A percentile compares a stretch with the other conserved stretches of the same genome.
Evolutionary conservation across 2,797 vertebrate species (phyloP).

Genomic region (Lepidocolaptes lacrymiger): DNA sequence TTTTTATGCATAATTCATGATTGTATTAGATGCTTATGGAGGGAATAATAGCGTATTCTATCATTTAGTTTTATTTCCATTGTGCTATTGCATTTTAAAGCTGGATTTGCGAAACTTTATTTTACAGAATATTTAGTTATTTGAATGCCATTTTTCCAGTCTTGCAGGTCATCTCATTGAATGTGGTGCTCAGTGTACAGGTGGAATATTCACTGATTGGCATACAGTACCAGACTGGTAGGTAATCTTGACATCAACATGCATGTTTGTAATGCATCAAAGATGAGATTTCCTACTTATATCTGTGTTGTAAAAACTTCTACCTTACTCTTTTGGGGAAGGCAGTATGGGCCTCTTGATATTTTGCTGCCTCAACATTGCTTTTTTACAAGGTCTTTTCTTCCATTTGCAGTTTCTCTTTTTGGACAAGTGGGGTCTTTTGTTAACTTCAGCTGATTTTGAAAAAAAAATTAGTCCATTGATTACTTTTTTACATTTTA

Average conservation of each 20-base stretch:
- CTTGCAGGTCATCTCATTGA: slow-evolving; percentile 89
- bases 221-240: slow-evolving; percentile 86
- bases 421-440: background rate
- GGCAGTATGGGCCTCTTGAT: background rate
- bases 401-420: background rate
- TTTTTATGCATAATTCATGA: background rate
- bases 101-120: background rate
- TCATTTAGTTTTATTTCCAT: background rate
- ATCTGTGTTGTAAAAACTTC: background rate
- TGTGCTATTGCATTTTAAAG: background rate
- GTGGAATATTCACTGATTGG: slow-evolving; percentile 90
- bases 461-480: background rate
- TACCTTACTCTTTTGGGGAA: background rate
- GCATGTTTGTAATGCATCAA: background rate
- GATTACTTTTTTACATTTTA: background rate
- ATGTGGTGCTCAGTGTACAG: slow-evolving; percentile 87
- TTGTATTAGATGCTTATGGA: background rate
- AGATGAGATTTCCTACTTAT: background rate
- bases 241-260: background rate
- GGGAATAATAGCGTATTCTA: background rate
- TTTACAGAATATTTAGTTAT: background rate
- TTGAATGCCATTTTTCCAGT: slow-evolving; percentile 64
- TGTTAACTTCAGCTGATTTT: background rate
- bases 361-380: accelerated
- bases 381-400: background rate